These are phyloP conservation scores for Drosophila atripex DNA, from an alignment of 2,888 invertebrate species.

Conservation along the genomic window DNA sequence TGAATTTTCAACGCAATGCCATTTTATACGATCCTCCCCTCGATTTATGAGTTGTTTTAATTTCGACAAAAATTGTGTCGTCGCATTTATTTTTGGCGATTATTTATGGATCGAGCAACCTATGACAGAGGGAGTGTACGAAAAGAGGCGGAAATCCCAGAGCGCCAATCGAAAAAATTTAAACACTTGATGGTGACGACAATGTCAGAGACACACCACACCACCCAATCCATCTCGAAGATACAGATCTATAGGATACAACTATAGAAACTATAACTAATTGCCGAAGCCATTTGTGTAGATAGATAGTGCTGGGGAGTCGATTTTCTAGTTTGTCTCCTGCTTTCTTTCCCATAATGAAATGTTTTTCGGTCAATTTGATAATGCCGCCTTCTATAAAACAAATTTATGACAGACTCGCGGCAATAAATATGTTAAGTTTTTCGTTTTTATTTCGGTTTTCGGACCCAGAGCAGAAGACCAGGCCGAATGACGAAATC, in stretches of 20 bases:
- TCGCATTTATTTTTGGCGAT: conserved; percentile 71
- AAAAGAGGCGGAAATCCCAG: conserved; percentile 33
- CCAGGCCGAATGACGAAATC: conserved; percentile 36
- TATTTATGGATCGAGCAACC: conserved; percentile 62
- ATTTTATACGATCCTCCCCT: conserved; percentile 43
- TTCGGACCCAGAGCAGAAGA: conserved; percentile 20
- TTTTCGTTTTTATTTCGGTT: conserved; percentile 49
- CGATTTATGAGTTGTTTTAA: conserved; percentile 76
- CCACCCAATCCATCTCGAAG: conserved; percentile 29
- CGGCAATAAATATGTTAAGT: conserved; percentile 67
- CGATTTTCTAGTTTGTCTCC: conserved; percentile 49
- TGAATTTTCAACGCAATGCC: conserved; percentile 60
- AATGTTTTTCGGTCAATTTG: conserved; percentile 79
- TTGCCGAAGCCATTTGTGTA: conserved; percentile 66
- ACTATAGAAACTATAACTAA: conserved; percentile 57
- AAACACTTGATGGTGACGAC: conserved; percentile 57
- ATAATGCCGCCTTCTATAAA: conserved; percentile 71
- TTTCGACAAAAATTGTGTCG: conserved; percentile 67
- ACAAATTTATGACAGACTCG: conserved; percentile 73
- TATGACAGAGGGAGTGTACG: conserved; percentile 8
- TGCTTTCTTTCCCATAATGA: conserved; percentile 69
- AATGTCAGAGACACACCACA: conserved; percentile 24
- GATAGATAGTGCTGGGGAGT: conserved; percentile 7
- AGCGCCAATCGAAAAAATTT: conserved; percentile 72
- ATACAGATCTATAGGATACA: conserved; percentile 6